Base-by-base conservation (phyloP, 2,797 vertebrate species). In the Champsocephalus gunnari region DNA sequence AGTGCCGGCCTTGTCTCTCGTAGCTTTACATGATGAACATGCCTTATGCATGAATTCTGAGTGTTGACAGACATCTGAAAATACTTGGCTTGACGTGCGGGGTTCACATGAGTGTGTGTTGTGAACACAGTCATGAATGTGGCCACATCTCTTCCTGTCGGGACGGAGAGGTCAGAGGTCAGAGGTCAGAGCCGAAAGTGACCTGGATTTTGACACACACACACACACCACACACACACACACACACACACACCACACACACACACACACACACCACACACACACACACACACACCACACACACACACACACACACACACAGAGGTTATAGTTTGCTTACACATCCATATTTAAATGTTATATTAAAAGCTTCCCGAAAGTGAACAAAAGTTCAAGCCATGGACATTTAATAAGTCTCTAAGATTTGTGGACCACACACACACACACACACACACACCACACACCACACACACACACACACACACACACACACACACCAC, bases 21-120 rank as follows among this genome's bases (percentile, higher is more conserved):
- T 74, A 81, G 72, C 84, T 81, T 82, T 70, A 85, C 76, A 76
- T 78, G 71, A 86, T 48, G 77, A 77, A 79, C 38, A 73, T 90
- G 41, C 65, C 87, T 90, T 83, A 89, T 87, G 64, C 47, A 89
- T 80, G 71, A 67, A 14, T 8, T 61, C 67, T 58, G 60, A 62
- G 61, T 66, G 21, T 32, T 38, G 55, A 74, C 48, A 32, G 66
- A 60, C 58, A 77, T 65, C 16, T 32, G 32, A 65, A 62, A 50
- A 78, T 69, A 44, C 8, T 3, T 9, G 17, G 17, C 58, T 82
- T 73, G 28, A 66, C 45, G 48, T 3, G 38, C 34, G 8, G 5
- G 10, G 47, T 24, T 76, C 28, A 62, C 56, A 48, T 28, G 11
- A 12, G 41, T 28, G 19, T 43, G 28, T 3, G 55, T 63, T 69